Conservation (phyloP, 2,888 invertebrate genomes). For the Hedychridium roseum region DNA sequence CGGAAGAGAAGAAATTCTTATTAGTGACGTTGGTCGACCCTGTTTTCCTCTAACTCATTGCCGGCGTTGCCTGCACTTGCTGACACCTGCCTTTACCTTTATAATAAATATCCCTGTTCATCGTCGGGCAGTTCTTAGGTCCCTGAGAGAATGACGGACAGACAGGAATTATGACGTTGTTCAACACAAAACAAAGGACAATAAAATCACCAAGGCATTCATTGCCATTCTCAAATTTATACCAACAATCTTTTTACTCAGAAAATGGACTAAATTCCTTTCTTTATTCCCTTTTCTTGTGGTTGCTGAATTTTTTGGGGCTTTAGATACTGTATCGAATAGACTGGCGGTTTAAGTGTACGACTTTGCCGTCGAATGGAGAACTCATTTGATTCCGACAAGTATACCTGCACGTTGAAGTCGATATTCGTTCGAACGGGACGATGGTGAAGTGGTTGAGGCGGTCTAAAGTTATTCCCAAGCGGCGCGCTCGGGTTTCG, state of each 20-base stretch:
- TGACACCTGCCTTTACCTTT: conserved; percentile 77
- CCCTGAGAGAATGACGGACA: conserved; percentile 66
- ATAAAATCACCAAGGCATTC: no score
- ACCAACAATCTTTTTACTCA: no score
- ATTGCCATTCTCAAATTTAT: no score
- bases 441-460: conserved; percentile 91
- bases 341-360: no score
- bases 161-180: not conserved
- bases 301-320: no score
- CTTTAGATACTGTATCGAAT: no score
- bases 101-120: conserved; percentile 92
- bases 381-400: not conserved
- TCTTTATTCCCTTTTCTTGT: no score
- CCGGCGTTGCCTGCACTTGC: no score
- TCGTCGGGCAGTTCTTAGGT: conserved; percentile 87
- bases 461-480: conserved; percentile 94
- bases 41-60: no score
- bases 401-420: conserved; percentile 78
- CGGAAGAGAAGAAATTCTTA: conserved; percentile 16
- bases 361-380: not conserved
- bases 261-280: no score
- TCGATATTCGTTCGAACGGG: conserved; percentile 97
- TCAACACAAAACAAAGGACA: no score
- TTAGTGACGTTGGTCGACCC: no score
- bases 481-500: conserved; percentile 88